Evolutionary conservation across 2,797 vertebrate genomes (phyloP), one percentile per base, ranked within the genome.

Genomic region (Sebastes matsubarae): DNA sequence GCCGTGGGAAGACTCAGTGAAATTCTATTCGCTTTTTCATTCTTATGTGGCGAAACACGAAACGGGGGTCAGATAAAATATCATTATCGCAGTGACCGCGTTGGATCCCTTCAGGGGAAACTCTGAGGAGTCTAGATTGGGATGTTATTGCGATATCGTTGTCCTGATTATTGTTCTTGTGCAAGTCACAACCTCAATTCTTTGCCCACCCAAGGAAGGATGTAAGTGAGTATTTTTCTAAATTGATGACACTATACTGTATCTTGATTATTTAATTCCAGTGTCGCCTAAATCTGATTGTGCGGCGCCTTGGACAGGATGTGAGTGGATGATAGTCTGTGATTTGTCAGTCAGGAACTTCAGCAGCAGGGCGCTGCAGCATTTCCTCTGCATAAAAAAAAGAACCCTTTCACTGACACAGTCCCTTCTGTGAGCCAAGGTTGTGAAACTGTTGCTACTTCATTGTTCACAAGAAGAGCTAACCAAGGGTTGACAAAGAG

Each of bases 1-100:
- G 55, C 11, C 6, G 34, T 30, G 32, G 72, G n/a, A 79, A 50
- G 38, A 69, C 61, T 64, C 55, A 3, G 38, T 32, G 52, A 71
- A 72, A 72, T 67, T 25, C 25, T 34, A 18, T 67, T 50, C 18
- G 6, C 34, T 81, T 71, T 22, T 22, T 22, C 3, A 86, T 82
- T 78, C 60, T 55, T 58, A 16, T 8, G 32, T 34, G 55, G 54
- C 1, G 32, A 5, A 63, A 83, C 38, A 59, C 16, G 2, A 85
- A 79, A 81, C 18, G 18, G 2, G 29, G 65, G 65, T 81, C 73
- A 46, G 32, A 11, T 25, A 68, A 86, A 75, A 79, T 36, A 65
- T 22, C 52, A 65, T 83, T 67, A 79, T 60, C 57, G 20, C 61
- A 24, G 25, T 73, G 75, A 60, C 68, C 57, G 25, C 67, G 42